Evolutionary conservation across 2,113 vertebrate genomes (phyloP).

Genomic region (Anoplopoma fimbria): DNA sequence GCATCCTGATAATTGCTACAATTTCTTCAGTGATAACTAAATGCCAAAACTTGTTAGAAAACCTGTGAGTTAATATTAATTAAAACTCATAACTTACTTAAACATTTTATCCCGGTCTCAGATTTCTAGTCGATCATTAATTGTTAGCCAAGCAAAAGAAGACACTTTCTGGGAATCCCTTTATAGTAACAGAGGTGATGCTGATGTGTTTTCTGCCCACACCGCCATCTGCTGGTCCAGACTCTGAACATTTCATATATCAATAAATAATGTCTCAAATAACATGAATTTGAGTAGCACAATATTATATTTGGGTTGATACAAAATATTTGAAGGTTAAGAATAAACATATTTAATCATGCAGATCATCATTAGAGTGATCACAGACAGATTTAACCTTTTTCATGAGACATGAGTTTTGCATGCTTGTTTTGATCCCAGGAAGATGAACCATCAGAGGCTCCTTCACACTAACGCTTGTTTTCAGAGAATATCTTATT

Average conservation of each 20-base stretch:
- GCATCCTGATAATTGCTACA: no score
- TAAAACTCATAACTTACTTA: not conserved
- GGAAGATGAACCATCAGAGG: not conserved
- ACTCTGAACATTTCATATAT: not conserved
- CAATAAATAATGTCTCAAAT: not conserved
- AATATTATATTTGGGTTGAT: not conserved
- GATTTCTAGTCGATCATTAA: no score
- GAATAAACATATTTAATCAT: not conserved
- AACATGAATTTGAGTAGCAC: not conserved
- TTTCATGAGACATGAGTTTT: constrained; percentile 1
- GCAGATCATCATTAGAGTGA: not conserved
- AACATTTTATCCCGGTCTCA: not conserved
- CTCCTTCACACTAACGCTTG: not conserved
- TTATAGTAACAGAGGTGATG: constrained; percentile 7
- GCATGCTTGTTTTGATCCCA: constrained; percentile 3
- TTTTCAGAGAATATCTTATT: constrained; percentile 17
- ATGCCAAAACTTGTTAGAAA: not conserved
- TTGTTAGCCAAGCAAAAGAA: not conserved
- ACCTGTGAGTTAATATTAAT: no score
- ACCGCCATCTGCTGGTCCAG: constrained; percentile 23
- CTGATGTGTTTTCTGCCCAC: constrained; percentile 29
- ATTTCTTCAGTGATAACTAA: not conserved
- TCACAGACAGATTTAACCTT: constrained; percentile 6
- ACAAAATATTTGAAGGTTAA: not conserved
- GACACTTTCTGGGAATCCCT: not conserved